Conservation (phyloP, 2,113 vertebrate genomes). For the Callorhinus ursinus region DNA sequence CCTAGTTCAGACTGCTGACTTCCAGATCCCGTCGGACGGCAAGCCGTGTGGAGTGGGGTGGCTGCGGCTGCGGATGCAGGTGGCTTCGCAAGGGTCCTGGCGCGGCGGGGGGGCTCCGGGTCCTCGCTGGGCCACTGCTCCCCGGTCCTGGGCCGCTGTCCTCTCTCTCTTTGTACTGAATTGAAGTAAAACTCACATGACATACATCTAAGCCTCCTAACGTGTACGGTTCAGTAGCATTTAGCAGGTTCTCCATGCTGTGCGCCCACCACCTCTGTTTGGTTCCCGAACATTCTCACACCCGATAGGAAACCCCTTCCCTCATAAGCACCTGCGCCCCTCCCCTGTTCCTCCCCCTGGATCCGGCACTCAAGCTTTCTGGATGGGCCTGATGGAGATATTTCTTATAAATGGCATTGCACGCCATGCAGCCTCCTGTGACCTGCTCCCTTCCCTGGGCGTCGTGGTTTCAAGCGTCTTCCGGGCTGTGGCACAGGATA, state of each 20-base stretch:
- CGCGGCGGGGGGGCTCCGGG: not conserved
- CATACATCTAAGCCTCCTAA: not conserved
- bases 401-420: not conserved
- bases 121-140: not conserved
- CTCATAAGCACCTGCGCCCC: not conserved
- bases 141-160: not conserved
- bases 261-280: rapidly evolving
- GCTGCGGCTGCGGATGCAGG: rapidly evolving
- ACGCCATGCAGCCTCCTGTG: too few relatives aligned
- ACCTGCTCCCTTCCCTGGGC: not conserved
- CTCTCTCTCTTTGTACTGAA: not conserved
- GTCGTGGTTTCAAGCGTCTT: too few relatives aligned
- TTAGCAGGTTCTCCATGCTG: rapidly evolving
- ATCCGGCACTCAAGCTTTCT: not conserved
- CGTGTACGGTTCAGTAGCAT: rapidly evolving
- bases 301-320: rapidly evolving
- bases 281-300: not conserved
- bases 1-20: too few relatives aligned
- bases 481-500: not conserved
- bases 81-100: rapidly evolving
- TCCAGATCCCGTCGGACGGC: rapidly evolving
- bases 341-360: too few relatives aligned
- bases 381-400: too few relatives aligned
- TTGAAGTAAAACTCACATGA: not conserved
- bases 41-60: not conserved